Percentiles rank a stretch among this genome's conserved stretches.
phyloP scores from a whole-genome alignment of 2,888 invertebrate species.

The Diarsia rubi region DNA sequence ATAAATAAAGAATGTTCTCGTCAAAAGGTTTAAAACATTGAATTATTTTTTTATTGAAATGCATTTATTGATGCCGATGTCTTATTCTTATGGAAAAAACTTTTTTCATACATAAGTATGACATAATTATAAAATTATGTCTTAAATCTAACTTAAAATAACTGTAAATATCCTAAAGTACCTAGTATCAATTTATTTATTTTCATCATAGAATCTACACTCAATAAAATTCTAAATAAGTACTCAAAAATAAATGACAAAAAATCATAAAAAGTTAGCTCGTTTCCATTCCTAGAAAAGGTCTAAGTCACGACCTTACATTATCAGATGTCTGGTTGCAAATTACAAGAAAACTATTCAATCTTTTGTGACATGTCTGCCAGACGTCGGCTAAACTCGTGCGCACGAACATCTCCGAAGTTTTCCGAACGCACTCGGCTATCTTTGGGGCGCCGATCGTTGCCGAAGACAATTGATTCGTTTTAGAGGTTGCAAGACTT shows the following conservation, averaged over 20 bases:
- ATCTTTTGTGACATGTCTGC: conserved; percentile 56
- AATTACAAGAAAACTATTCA: conserved; percentile 62
- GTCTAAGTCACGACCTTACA: conserved; percentile 53
- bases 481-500: conserved; percentile 17
- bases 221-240: no score
- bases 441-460: conserved; percentile 27
- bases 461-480: conserved; percentile 49
- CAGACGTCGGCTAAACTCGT: conserved; percentile 48
- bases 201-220: background rate
- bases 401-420: conserved; percentile 35
- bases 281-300: conserved; percentile 53
- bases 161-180: background rate
- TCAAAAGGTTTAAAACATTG: background rate
- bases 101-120: background rate
- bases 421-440: conserved; percentile 27
- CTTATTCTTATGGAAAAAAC: background rate
- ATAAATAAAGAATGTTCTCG: background rate
- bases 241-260: background rate
- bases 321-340: conserved; percentile 68
- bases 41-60: background rate
- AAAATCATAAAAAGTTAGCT: background rate
- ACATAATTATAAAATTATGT: no score
- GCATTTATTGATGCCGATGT: background rate
- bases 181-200: background rate
- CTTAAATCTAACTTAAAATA: background rate